A percentile compares a stretch with the other conserved stretches of the same genome.
phyloP scores from a whole-genome alignment of 2,797 vertebrate species.

The Hypotaenidia philippensis region DNA sequence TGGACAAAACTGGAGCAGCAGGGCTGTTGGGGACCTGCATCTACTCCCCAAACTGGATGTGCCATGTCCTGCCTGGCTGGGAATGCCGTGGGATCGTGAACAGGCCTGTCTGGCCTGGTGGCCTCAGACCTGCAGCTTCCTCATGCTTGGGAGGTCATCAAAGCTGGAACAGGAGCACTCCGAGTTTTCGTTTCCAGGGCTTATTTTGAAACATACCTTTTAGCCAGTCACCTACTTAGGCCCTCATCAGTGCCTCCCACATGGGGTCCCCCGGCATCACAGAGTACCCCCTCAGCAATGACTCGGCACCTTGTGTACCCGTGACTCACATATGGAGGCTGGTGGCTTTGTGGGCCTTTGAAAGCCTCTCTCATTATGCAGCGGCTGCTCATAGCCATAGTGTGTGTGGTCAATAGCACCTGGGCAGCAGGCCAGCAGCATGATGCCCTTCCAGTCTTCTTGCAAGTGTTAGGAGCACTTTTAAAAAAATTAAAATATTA shows the following conservation, averaged over 20 bases:
- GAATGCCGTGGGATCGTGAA: background rate
- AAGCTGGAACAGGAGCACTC: background rate
- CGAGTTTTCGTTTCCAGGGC: background rate
- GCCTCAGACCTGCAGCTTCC: background rate
- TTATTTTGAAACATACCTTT: background rate
- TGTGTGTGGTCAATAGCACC: background rate
- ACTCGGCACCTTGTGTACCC: background rate
- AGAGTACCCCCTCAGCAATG: background rate
- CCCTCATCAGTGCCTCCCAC: accelerated
- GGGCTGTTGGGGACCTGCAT: accelerated
- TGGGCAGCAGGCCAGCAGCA: background rate
- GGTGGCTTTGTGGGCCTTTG: background rate
- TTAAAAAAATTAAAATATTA: background rate
- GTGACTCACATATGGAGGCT: background rate
- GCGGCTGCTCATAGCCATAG: background rate
- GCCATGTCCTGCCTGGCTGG: accelerated
- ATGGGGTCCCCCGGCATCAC: accelerated
- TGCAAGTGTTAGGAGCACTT: accelerated
- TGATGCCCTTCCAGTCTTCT: background rate
- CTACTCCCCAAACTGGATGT: accelerated
- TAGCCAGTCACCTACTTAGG: background rate
- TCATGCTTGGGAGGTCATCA: accelerated
- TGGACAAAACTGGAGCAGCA: background rate
- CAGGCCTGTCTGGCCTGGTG: accelerated
- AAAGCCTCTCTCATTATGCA: background rate